These are phyloP conservation scores for Poeciliopsis turrubarensis DNA, from an alignment of 2,113 vertebrate genomes.

Conservation along the genomic window DNA sequence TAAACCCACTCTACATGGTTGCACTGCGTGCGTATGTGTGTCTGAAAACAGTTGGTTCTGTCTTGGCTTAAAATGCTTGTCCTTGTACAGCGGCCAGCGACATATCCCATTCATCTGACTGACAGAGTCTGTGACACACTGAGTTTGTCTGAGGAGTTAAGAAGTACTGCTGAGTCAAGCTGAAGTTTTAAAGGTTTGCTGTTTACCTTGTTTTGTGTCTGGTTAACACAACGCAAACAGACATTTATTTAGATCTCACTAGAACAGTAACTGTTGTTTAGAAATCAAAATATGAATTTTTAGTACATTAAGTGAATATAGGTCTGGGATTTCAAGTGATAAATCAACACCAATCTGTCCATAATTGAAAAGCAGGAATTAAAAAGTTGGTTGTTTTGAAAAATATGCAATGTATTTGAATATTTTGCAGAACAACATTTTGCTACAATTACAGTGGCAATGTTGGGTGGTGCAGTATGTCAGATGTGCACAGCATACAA, in stretches of 20 bases:
- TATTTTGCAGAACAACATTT: neutral
- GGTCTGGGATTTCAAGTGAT: neutral
- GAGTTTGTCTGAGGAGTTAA: conserved; percentile 52
- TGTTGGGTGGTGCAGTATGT: too few relatives aligned
- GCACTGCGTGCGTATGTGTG: conserved; percentile 29
- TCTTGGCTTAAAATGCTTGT: conserved; percentile 70
- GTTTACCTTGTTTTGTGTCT: conserved; percentile 56
- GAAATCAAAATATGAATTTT: too few relatives aligned
- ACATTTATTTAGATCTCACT: neutral
- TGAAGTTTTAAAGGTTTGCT: conserved; percentile 51
- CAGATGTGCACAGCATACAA: neutral
- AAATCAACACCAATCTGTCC: neutral
- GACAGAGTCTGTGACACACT: conserved; percentile 56
- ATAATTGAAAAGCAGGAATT: too few relatives aligned
- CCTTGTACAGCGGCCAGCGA: conserved; percentile 65
- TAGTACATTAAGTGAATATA: too few relatives aligned
- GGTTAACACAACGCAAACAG: conserved; percentile 56
- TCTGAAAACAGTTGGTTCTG: conserved; percentile 44
- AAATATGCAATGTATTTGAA: too few relatives aligned
- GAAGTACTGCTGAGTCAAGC: conserved; percentile 52
- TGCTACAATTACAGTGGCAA: neutral
- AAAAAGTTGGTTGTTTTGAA: too few relatives aligned
- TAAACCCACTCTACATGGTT: conserved; percentile 57
- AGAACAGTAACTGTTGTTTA: neutral
- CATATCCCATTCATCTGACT: conserved; percentile 41